Conservation (phyloP, 1,140 invertebrate species). For the Pseudomyrmex concolor region DNA sequence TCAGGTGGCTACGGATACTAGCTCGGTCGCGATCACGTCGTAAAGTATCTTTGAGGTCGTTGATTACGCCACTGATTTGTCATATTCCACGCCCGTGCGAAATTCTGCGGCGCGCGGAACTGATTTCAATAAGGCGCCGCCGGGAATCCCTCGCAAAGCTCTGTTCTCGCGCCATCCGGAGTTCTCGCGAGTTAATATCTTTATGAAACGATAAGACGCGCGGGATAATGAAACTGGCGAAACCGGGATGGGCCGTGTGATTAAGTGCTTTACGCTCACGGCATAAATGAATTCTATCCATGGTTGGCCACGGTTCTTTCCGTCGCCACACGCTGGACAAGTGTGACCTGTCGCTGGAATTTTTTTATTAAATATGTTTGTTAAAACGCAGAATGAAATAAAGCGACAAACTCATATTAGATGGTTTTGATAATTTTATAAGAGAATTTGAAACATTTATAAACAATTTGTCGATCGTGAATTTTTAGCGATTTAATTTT, state of each 20-base stretch:
- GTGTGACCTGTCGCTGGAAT: too few species aligned
- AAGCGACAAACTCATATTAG: background rate
- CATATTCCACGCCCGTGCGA: constrained; percentile 26
- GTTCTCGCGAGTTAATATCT: constrained; percentile 69
- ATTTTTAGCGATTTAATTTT: background rate
- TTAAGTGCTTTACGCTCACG: constrained; percentile 60
- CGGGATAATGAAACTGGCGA: constrained; percentile 69
- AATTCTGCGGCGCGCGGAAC: constrained; percentile 52
- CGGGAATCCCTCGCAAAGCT: constrained; percentile 62
- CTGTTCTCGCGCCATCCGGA: constrained; percentile 41
- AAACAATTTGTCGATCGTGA: background rate
- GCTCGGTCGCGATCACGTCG: background rate
- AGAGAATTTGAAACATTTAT: background rate
- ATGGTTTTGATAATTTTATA: background rate
- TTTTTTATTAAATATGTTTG: constrained; percentile 13
- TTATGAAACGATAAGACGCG: constrained; percentile 70
- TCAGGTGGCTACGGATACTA: background rate
- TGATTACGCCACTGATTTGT: constrained; percentile 38
- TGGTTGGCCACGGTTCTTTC: background rate
- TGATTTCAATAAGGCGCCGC: constrained; percentile 70
- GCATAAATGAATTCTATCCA: constrained; percentile 66
- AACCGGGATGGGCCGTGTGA: constrained; percentile 57
- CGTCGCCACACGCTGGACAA: background rate
- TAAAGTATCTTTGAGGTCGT: background rate
- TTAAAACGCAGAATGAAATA: background rate